Evolutionary conservation across 2,113 vertebrate genomes (phyloP).

Genomic region (Phainopepla nitens): DNA sequence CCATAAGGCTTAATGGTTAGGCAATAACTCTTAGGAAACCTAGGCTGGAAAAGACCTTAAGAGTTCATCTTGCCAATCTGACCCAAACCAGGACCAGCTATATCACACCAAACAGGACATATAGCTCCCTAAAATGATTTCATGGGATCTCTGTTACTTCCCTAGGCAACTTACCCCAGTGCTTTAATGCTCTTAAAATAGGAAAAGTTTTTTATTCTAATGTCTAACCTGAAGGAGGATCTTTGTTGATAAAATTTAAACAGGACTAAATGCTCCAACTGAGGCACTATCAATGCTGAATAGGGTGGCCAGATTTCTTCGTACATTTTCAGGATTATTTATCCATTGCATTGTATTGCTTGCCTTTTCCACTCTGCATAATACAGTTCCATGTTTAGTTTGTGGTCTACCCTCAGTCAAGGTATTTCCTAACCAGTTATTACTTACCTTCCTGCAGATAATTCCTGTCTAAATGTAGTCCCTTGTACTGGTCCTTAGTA

Average conservation of each 20-base stretch:
- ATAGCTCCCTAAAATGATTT: neutral
- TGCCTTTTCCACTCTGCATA: neutral
- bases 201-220: neutral
- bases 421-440: neutral
- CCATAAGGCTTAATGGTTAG: neutral
- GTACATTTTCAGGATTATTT: neutral
- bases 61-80: neutral
- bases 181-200: neutral
- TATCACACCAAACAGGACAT: neutral
- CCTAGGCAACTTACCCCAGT: neutral
- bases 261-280: neutral
- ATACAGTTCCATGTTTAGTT: neutral
- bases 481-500: neutral
- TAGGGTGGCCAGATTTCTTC: neutral
- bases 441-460: neutral
- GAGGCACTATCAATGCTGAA: neutral
- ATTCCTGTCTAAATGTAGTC: neutral
- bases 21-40: neutral
- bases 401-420: neutral
- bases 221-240: neutral
- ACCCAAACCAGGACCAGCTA: neutral
- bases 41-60: neutral
- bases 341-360: neutral
- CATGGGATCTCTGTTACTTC: neutral
- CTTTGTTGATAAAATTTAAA: neutral